phyloP scores from a whole-genome alignment of 2,888 invertebrate species.

The Pammene aurita region DNA sequence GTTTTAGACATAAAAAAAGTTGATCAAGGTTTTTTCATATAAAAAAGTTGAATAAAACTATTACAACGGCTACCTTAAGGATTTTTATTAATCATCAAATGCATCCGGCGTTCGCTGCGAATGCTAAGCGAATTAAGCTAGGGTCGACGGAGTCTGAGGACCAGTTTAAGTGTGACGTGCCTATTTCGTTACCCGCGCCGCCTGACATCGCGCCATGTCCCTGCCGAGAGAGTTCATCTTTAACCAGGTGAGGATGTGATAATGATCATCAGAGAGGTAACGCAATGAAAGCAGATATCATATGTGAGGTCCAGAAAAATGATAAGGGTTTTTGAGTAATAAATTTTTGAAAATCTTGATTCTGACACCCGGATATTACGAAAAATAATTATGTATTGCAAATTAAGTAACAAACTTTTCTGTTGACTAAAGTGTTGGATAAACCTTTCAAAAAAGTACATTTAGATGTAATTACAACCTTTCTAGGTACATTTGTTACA shows the following conservation, averaged over 20 bases:
- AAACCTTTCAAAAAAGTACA: too few relatives aligned
- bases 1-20: conserved; percentile 6
- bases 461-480: too few relatives aligned
- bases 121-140: conserved; percentile 49
- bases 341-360: too few relatives aligned
- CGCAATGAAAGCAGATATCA: too few relatives aligned
- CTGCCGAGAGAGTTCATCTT: conserved; percentile 85
- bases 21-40: background rate
- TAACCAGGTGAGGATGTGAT: conserved; percentile 75
- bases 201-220: conserved; percentile 78
- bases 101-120: conserved; percentile 34
- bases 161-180: conserved; percentile 60
- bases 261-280: too few relatives aligned
- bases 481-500: too few relatives aligned
- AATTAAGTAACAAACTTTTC: too few relatives aligned
- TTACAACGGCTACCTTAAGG: conserved; percentile 39
- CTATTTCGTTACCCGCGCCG: conserved; percentile 69
- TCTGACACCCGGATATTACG: too few relatives aligned
- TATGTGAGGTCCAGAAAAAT: too few relatives aligned
- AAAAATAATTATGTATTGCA: too few relatives aligned
- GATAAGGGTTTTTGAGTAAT: too few relatives aligned
- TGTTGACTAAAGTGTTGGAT: too few relatives aligned
- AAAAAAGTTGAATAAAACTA: conserved; percentile 31
- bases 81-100: conserved; percentile 34
- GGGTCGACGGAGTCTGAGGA: conserved; percentile 77